Base-by-base conservation (phyloP, 1,140 invertebrate species). In the Steinernema khuongi region DNA sequence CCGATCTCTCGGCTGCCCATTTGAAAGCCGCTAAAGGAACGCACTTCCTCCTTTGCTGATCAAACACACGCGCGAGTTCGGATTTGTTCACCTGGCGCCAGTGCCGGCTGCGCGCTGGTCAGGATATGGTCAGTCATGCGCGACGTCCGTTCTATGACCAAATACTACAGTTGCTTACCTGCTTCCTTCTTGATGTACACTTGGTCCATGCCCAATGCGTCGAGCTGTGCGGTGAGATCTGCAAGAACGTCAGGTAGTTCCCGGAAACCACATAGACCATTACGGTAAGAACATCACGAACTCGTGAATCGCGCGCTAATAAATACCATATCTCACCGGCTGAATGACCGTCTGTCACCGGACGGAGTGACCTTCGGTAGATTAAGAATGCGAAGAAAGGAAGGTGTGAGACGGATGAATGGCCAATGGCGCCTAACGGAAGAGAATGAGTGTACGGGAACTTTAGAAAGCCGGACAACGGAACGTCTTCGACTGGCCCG, bases 401-500 rank as follows among this genome's bases (percentile, higher is more conserved):
- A 41, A 41, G 36, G n/a, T 7, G 36, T 41, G 7, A 41, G 36
- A 41, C 7, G n/a, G 36, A 41, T 41, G 36, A 41, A 41, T 41
- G 36, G 36, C 36, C 36, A 41, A 41, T 41, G 50, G 11, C 22
- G 22, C 50, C 11, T 26, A 26, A 17, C 50, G 50, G 50, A 60
- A 60, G 50, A 60, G 50, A 26, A 26, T 60, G 50, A 60, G 11
- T 60, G 50, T 60, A 60, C 50, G 22, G 22, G 19, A 60, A 22
- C 19, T 60, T 60, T 60, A 2, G 19, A 60, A 60, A 26, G 11
- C 50, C 11, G 50, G 26, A 11, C 11, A 60, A 26, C 11, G 50
- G 50, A 60, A 26, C 11, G 50, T 26, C 11, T 60, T 60, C 50
- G 50, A 60, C 50, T 60, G 50, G 50, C 50, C 50, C 50, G 50